Evolutionary conservation across 2,113 vertebrate genomes (phyloP), one percentile per base, ranked within the genome.

Genomic region (Isurus oxyrinchus): DNA sequence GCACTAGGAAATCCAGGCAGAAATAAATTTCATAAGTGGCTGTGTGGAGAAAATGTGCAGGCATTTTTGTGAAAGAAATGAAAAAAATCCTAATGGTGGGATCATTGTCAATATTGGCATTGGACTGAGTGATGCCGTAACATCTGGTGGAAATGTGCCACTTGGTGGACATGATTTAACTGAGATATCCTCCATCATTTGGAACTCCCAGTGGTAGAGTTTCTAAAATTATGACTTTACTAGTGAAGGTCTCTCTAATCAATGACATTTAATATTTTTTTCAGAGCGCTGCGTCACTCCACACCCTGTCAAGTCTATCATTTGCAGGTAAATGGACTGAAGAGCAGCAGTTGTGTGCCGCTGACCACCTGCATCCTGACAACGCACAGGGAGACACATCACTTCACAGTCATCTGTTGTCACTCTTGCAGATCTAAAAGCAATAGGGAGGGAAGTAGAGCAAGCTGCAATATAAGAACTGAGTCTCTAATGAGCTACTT

Each of bases 351-450:
- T 35, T 93, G 90, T 31, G n/a, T 23, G 57, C 14, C 19, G 23
- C 31, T 93, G 90, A 21, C 57, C 90, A 93, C 90, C 90, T 93
- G 90, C 90, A 93, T 59, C 55, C 55, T 91, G 31, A 63, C 27
- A 91, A 61, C n/a, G n/a, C 90, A 61, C 59, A 63, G 57, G 6
- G 61, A 63, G 61, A 63, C 59, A 35, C 90, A 93, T 63, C 90
- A 93, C 90, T 40, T 93, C n/a, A n/a, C 31, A 61, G 59, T 63
- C 90, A 93, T 63, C 90, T 63, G 11, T 93, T 93, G 90, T 93
- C 90, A 63, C 59, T 93, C 13, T 5, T 0, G 35, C 61, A 40
- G 87, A 90, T 90, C 53, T 90, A 25, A 27, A 90, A 55, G 61
- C 61, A 19, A 14, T n/a, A 63, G 5, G 55, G 23, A 55, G 86